phyloP scores from a whole-genome alignment of 2,888 invertebrate species.

The Caenorhabditis japonica region DNA sequence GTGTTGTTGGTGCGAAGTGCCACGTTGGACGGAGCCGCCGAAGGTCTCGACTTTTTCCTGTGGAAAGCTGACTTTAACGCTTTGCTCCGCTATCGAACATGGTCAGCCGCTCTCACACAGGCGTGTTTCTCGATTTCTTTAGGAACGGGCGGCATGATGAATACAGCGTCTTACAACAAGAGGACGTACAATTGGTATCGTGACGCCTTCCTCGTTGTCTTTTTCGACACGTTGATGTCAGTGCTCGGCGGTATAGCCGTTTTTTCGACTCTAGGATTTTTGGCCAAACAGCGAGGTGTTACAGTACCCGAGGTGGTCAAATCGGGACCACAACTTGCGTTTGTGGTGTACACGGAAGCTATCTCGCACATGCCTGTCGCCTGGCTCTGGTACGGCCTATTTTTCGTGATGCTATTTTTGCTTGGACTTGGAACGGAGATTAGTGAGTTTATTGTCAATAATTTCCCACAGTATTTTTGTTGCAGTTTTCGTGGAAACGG shows the following conservation, averaged over 20 bases:
- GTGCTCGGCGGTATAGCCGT: slow-evolving; percentile 63
- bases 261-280: slow-evolving; percentile 63
- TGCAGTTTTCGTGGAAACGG: slow-evolving; percentile 44
- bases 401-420: slow-evolving; percentile 78
- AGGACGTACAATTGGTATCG: slow-evolving; percentile 67
- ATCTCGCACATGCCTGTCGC: slow-evolving; percentile 76
- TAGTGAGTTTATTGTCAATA: slow-evolving; percentile 15
- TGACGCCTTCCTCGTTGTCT: slow-evolving; percentile 67
- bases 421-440: slow-evolving; percentile 74
- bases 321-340: slow-evolving; percentile 77
- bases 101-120: slow-evolving; percentile 70
- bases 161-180: slow-evolving; percentile 69
- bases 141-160: slow-evolving; percentile 69
- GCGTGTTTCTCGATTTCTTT: slow-evolving; percentile 70
- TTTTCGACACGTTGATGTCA: slow-evolving; percentile 67
- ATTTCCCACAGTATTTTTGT: not conserved
- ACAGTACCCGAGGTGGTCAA: slow-evolving; percentile 49
- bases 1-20: slow-evolving; percentile 65
- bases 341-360: slow-evolving; percentile 78
- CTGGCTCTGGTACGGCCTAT: slow-evolving; percentile 77
- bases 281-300: slow-evolving; percentile 45
- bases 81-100: slow-evolving; percentile 56
- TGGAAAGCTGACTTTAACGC: slow-evolving; percentile 53
- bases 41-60: slow-evolving; percentile 61
- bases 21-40: slow-evolving; percentile 64